Evolutionary conservation across 64 coral and sea anemone species (phyloP), one percentile per base, ranked within the genome.

Genomic region (Dendrophyllia cribrosa): DNA sequence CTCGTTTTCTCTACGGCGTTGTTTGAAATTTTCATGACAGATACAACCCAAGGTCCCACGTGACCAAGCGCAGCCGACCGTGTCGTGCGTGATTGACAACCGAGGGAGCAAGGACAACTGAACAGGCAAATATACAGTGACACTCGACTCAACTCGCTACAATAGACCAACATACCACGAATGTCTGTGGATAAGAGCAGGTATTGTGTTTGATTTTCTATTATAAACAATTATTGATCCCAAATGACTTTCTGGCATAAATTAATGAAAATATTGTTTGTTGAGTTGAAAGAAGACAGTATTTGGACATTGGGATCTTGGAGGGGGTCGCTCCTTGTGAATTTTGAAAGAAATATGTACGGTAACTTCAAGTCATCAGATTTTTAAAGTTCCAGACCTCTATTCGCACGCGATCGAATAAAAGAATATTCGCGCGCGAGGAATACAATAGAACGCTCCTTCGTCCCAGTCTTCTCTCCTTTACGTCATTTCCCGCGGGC

Each of bases 171-270:
- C 77, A 82, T 82, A 64, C 34, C 78, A 45, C 14, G 17, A 82
- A 82, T 47, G 25, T 34, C 55, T 34, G 7, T 7, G 78, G 43
- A 62, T 64, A 65, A 62, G 16, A 2, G 34, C 59, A 1, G 12
- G 80, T 84, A 67, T 84, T 84, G 61, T 65, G 20, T 84, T 84
- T 84, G 62, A 23, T 84, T 84, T 50, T 67, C 16, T 13, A 47
- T 66, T 65, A 82, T 82, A 82, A 46, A 82, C 59, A 82, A 65
- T 82, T 65, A 82, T 21, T 13, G 25, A 82, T 44, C 25, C 79
- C 79, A 21, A 64, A 17, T 82, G 79, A 64, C 58, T 47, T 59
- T 82, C 58, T 15, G 59, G 79, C 59, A 43, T 82, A 82, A 48
- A 82, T 82, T 45, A 11, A 82, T 65, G 15, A 63, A 65, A 65